Base-by-base conservation (phyloP, 92 coral and sea anemone genomes). In the Bergia sp. region DNA sequence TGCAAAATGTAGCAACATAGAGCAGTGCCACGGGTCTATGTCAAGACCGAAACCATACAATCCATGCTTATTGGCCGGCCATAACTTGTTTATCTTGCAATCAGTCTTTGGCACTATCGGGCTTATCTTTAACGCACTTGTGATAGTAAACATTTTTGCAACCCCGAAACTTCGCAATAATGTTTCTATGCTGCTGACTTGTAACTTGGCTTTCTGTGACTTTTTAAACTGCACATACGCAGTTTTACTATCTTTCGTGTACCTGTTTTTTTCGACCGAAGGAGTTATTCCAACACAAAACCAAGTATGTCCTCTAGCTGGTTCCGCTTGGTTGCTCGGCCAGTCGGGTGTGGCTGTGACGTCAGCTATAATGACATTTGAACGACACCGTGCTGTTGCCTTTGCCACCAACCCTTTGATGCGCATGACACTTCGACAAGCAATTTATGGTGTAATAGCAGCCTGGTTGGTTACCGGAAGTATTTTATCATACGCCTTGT, bases 1-100 rank as follows among this genome's bases (percentile, higher is more conserved):
- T 84, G 78, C 79, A 44, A 84, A 84, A 36, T 84, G 87, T 84
- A 84, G 71, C 79, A 38, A 84, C 79, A 84, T 66, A 23, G 77
- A 71, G 43, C 55, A 50, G 44, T 84, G 87, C 79, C 71, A 12
- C n/a, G 37, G 71, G 37, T 84, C 87, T 71, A 55, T 84, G 8
- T 67, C 87, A 47, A 69, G 78, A 71, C 49, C 29, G n/a, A 45
- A 37, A 71, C 7, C 1, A 49, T 6, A 16, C 45, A 10, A 84
- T 16, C 87, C 78, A 0, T 84, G 87, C 49, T 3, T 84, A 15
- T 69, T 66, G 44, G 87, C 78, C 13, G 79, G 66, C 9, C 40
- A 41, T 29, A 37, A 71, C 40, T 29, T 84, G 37, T 71, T 84
- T 23, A 45, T 72, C 53, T 2, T 44, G 40, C 87, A 84, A 45